phyloP scores from a whole-genome alignment of 64 coral and sea anemone genomes.

The Montipora sp. region DNA sequence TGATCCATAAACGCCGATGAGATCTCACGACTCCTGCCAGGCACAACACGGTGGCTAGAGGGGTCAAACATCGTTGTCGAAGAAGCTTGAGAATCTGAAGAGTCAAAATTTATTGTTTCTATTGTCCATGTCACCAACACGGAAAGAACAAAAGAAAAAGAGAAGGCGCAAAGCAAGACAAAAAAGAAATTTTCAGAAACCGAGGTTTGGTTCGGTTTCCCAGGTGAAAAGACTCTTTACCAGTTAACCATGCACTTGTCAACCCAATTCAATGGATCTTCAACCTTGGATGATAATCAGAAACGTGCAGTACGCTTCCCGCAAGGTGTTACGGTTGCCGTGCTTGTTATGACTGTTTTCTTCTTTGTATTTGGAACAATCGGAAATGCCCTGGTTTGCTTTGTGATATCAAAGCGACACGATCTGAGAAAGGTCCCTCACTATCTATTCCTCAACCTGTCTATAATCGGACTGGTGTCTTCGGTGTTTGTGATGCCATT shows the following conservation, averaged over 20 bases:
- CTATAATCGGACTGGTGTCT: background rate
- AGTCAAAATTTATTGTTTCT: no score
- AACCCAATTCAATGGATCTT: background rate
- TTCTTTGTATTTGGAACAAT: background rate
- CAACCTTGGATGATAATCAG: background rate
- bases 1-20: background rate
- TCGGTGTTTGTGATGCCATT: background rate
- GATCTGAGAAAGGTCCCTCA: constrained; percentile 14
- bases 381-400: background rate
- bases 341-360: background rate
- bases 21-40: no score
- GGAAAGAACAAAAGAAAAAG: no score
- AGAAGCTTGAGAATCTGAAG: no score
- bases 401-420: background rate
- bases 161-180: no score
- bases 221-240: no score
- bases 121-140: no score
- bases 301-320: background rate
- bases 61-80: no score
- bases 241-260: background rate
- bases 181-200: no score
- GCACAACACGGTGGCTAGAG: no score
- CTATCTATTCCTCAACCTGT: constrained; percentile 1
- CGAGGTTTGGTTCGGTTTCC: no score
- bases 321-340: background rate